Percentiles rank a stretch among this genome's conserved stretches.
These are phyloP conservation scores for Vulpes lagopus DNA, from an alignment of 2,113 vertebrate species.

Conservation along the genomic window DNA sequence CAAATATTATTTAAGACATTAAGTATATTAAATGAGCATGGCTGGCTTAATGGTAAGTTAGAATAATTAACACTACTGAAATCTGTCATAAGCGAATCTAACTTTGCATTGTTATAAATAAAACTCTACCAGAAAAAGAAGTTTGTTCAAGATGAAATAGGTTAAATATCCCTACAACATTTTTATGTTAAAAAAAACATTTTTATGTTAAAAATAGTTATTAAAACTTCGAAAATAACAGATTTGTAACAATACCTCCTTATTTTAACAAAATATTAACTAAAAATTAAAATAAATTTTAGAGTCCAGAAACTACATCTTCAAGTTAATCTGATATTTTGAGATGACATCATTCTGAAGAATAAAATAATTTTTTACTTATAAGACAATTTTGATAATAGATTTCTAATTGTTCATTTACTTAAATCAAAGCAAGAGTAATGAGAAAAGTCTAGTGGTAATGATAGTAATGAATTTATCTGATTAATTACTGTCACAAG, in stretches of 20 bases:
- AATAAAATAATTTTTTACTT: neutral
- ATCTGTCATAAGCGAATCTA: neutral
- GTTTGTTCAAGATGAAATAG: neutral
- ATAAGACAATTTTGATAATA: neutral
- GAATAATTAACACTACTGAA: neutral
- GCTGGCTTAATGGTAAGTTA: slow-evolving; percentile 62
- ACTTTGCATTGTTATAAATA: neutral
- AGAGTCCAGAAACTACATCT: neutral
- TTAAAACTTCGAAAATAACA: neutral
- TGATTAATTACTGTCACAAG: slow-evolving; percentile 62
- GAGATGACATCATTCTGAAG: neutral
- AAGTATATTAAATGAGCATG: slow-evolving; percentile 62
- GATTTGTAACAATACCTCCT: neutral
- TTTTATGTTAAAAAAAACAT: neutral
- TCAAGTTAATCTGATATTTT: neutral
- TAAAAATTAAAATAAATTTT: slow-evolving; percentile 26
- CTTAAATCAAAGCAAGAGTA: neutral
- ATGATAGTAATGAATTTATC: slow-evolving; percentile 56
- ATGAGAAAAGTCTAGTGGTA: slow-evolving; percentile 20
- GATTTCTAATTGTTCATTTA: slow-evolving; percentile 50
- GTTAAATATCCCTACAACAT: accelerated
- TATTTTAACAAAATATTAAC: slow-evolving; percentile 52
- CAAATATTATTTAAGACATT: neutral
- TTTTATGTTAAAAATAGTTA: neutral
- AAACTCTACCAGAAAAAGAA: neutral